Base-by-base conservation (phyloP, 2,888 invertebrate species). In the Drosophila buzzatii region DNA sequence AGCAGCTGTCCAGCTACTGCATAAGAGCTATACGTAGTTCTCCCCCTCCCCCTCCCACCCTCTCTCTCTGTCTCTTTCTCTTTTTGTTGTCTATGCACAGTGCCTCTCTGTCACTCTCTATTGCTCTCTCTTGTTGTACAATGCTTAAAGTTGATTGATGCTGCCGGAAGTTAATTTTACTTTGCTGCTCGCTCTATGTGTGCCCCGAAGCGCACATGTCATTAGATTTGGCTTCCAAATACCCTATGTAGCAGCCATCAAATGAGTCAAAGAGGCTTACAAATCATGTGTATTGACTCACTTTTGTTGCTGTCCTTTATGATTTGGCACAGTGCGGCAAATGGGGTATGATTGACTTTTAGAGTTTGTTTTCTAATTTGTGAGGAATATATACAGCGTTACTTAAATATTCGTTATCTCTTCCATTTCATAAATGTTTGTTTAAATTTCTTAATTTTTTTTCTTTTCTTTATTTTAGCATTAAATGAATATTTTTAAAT, bases 111-210 rank as follows among this genome's bases (percentile, higher is more conserved):
- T 70, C 14, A 45, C 39, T 70, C n/a, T 51, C 20, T 42, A 33
- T 51, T 1, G 51, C 3, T 56, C 59, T 56, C 59, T 59, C 45
- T 27, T 49, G 52, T 37, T 70, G 58, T n/a, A 27, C 61, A 56
- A 31, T 45, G 55, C 68, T 85, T 81, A 71, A 63, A 70, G 63
- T 70, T 84, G 89, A 85, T 89, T 89, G 85, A 84, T 86, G 79
- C 75, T 67, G 64, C 79, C 85, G 89, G 85, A 85, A 85, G 89
- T 89, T 49, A 76, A 66, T 70, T 81, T 75, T 56, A 37, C 62
- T 51, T 10, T 33, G 37, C 41, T 57, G 53, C 55, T 53, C 47
- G 49, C 64, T 62, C 45, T 52, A 44, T 65, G 35, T 61, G 65
- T 52, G 41, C 82, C 67, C 53, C 9, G 44, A 60, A 63, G 79